Percentiles rank a stretch among this genome's conserved stretches.
Evolutionary conservation across 1,140 invertebrate species (phyloP).

Genomic region (Saxidomus purpurata): DNA sequence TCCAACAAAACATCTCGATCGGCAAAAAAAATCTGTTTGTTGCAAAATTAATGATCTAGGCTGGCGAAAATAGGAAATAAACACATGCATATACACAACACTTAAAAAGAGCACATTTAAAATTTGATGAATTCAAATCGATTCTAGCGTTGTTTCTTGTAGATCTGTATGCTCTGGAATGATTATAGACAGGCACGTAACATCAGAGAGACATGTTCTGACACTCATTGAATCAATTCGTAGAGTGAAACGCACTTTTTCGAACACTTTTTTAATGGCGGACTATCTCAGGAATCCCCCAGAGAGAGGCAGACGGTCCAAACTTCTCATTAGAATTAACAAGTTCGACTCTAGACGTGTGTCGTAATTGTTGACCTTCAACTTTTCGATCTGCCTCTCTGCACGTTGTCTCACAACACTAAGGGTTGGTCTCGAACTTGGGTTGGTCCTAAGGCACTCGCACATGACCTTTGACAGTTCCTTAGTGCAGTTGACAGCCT

Average conservation of each 20-base stretch:
- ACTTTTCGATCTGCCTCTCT: conserved; percentile 43
- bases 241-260: not conserved
- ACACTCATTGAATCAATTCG: not conserved
- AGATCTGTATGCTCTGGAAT: conserved; percentile 8
- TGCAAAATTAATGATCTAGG: not conserved
- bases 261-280: not conserved
- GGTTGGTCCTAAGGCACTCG: conserved; percentile 58
- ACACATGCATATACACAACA: not conserved
- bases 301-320: conserved; percentile 54
- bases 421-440: conserved; percentile 47
- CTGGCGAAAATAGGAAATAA: not conserved
- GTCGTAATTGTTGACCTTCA: conserved; percentile 38
- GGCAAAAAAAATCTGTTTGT: not conserved
- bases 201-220: not conserved
- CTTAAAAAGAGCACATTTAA: conserved; percentile 24
- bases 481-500: conserved; percentile 37
- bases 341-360: conserved; percentile 15
- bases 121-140: conserved; percentile 34
- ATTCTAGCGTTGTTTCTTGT: not conserved
- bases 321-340: conserved; percentile 40
- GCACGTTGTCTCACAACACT: conserved; percentile 32
- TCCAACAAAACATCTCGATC: not conserved
- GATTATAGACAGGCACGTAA: not conserved
- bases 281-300: conserved; percentile 49
- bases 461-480: conserved; percentile 56